Base-by-base conservation (phyloP, 2,797 vertebrate genomes). In the Phylloscopus collybita region DNA sequence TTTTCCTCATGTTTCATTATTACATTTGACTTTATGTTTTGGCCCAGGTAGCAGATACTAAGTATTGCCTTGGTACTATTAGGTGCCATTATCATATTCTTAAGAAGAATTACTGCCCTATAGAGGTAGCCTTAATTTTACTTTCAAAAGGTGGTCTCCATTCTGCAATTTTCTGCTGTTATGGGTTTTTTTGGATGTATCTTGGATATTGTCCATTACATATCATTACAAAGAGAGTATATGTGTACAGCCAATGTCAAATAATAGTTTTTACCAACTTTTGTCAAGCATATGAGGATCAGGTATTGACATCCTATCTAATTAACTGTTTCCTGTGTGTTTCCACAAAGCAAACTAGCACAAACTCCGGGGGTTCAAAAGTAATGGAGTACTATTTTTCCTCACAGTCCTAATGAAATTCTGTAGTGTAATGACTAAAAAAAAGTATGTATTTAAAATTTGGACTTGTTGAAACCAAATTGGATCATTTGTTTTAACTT, bases 121-220 rank as follows among this genome's bases (percentile, higher is more conserved):
- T 16, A 61, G 49, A 73, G 18, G 1, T 64, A 30, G n/a, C 15
- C 16, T 65, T 34, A 51, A 82, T 70, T 82, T 88, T 38, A 61
- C 15, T 91, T 80, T 79, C 13, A 51, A 32, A 82, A 61, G 14
- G 0, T 38, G 13, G 23, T 50, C 21, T 76, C 26, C 15, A 42
- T 71, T 86, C 38, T 72, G 26, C 3, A 30, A 7, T 47, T 67
- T 50, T 78, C n/a, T 74, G 23, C 25, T 56, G 9, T 70, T 69
- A 25, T 0, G 2, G 2, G 1, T 36, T 74, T 69, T 69, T 62
- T 40, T 40, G 6, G 8, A 20, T 50, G 5, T 42, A 26, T 59
- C 32, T 84, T 78, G 38, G 36, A 32, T 66, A 36, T 45, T 64
- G 21, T 59, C 26, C 16, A 38, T 71, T 66, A 62, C 23, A 15